These are phyloP conservation scores for Lampropteryx suffumata DNA, from an alignment of 2,888 invertebrate genomes.

Conservation along the genomic window DNA sequence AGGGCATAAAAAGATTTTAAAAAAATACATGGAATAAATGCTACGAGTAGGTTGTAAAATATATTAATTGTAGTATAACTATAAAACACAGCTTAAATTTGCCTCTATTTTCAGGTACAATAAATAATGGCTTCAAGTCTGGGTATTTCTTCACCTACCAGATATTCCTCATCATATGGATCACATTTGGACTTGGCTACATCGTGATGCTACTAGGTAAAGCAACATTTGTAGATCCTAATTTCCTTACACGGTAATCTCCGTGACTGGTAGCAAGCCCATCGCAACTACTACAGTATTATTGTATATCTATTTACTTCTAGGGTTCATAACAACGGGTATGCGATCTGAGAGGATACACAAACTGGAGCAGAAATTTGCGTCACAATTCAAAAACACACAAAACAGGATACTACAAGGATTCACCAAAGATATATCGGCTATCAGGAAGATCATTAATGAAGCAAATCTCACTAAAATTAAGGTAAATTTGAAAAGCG, in stretches of 20 bases:
- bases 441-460: conserved; percentile 88
- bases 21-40: too few relatives aligned
- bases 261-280: too few relatives aligned
- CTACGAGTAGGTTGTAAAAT: too few relatives aligned
- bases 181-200: conserved; percentile 95
- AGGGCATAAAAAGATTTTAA: too few relatives aligned
- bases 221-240: too few relatives aligned
- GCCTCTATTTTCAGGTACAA: conserved; percentile 64
- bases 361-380: conserved; percentile 89
- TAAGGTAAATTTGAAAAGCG: conserved; percentile 88
- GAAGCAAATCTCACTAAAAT: conserved; percentile 92
- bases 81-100: background rate
- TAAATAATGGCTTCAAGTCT: conserved; percentile 76
- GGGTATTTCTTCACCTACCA: conserved; percentile 89
- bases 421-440: conserved; percentile 88
- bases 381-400: conserved; percentile 89
- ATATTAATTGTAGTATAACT: too few relatives aligned
- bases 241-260: too few relatives aligned
- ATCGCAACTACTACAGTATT: background rate
- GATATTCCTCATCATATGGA: conserved; percentile 92
- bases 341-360: conserved; percentile 89
- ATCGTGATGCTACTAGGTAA: conserved; percentile 86
- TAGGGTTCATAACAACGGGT: conserved; percentile 90
- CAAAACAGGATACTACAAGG: conserved; percentile 90
- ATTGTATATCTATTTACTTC: background rate